Evolutionary conservation across 1,140 invertebrate genomes (phyloP).

Genomic region (Batillaria attramentaria): DNA sequence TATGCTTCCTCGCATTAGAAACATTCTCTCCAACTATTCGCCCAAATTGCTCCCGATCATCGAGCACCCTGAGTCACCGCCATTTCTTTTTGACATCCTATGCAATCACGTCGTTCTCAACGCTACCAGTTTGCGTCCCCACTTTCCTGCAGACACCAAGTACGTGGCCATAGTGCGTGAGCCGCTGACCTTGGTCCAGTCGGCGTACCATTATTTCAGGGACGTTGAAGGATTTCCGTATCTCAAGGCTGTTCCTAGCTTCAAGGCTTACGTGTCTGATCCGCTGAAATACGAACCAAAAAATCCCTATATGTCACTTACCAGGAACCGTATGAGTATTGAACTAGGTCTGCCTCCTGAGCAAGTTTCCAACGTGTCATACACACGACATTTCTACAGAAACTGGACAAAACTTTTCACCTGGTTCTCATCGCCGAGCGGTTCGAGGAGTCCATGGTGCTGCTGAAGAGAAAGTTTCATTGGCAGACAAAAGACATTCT

Average conservation of each 20-base stretch:
- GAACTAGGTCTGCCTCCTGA: slow-evolving; percentile 46
- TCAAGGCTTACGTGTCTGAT: too few relatives aligned
- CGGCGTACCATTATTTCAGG: slow-evolving; percentile 47
- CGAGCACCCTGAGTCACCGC: slow-evolving; percentile 28
- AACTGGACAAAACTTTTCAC: slow-evolving; percentile 65
- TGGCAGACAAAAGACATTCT: slow-evolving; percentile 73
- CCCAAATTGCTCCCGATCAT: slow-evolving; percentile 25
- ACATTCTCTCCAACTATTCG: slow-evolving; percentile 37
- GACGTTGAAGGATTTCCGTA: slow-evolving; percentile 13
- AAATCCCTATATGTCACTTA: slow-evolving; percentile 35
- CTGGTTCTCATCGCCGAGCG: slow-evolving; percentile 74
- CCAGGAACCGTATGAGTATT: slow-evolving; percentile 51
- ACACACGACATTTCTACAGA: slow-evolving; percentile 35
- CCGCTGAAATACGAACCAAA: neutral
- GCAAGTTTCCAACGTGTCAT: neutral
- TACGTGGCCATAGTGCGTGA: slow-evolving; percentile 50
- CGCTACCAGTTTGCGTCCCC: slow-evolving; percentile 28
- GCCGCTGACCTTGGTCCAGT: slow-evolving; percentile 47
- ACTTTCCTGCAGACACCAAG: slow-evolving; percentile 44
- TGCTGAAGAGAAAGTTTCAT: slow-evolving; percentile 72
- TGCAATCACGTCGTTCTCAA: slow-evolving; percentile 53
- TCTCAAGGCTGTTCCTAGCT: slow-evolving; percentile 18
- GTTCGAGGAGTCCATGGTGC: slow-evolving; percentile 74
- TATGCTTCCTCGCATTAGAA: slow-evolving; percentile 64
- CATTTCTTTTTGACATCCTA: slow-evolving; percentile 47